Base-by-base conservation (phyloP, 2,113 vertebrate species). In the Pelecanus crispus region DNA sequence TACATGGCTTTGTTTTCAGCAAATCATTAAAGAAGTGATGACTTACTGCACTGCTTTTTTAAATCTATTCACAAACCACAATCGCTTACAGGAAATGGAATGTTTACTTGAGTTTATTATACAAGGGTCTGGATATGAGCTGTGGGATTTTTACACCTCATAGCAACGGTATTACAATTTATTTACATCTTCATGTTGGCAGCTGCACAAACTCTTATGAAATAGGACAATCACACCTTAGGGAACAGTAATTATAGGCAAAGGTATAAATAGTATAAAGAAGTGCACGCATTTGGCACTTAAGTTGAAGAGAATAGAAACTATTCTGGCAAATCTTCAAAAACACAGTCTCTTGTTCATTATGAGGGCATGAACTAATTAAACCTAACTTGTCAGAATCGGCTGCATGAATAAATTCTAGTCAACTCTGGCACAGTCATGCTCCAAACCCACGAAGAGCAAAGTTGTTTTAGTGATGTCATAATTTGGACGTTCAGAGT, bases 161-260 rank as follows among this genome's bases (percentile, higher is more conserved):
- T 98, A 98, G 98, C 98, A 98, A 98, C 92, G 95, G 98, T 99
- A 99, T 99, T 99, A 98, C 99, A 98, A 99, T 99, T 99, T 99
- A 99, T 99, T 99, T 99, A 99, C 98, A 98, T 98, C 98, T 99
- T 99, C 98, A 97, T 98, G 98, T 98, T 98, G 98, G 98, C 98
- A 98, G 98, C 98, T 98, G 98, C 98, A 97, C 98, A 98, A 99
- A 98, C 98, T 98, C 98, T 98, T 98, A 98, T 98, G 98, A 98
- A 98, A 98, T 98, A 99, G 98, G 98, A 98, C 98, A 98, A 98
- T 98, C 98, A 98, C 97, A 98, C 98, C 98, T 98, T 96, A 89
- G 98, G 98, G 98, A 99, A 97, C 97, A 98, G 98, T 98, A 99
- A 98, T 99, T 98, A 98, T 95, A 98, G 97, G 97, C 97, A 97